Conservation (phyloP, 2,888 invertebrate species). For the Protophormia terraenovae region DNA sequence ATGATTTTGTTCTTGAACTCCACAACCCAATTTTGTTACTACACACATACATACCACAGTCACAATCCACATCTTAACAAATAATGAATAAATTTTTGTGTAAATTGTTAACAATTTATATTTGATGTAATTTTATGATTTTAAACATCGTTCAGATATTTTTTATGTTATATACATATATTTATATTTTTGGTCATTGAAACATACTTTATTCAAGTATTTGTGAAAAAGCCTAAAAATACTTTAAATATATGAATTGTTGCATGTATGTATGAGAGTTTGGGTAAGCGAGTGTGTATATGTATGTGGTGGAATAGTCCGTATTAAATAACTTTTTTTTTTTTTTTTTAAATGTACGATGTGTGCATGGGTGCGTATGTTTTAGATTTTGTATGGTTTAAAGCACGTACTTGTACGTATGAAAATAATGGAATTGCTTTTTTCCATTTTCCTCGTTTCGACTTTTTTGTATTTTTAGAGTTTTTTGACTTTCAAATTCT, state of each 20-base stretch:
- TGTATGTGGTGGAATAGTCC: background rate
- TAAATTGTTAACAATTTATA: slow-evolving; percentile 68
- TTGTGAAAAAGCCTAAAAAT: slow-evolving; percentile 43
- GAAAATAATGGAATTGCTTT: slow-evolving; percentile 63
- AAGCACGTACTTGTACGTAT: slow-evolving; percentile 61
- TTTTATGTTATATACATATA: slow-evolving; percentile 37
- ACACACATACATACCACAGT: no score
- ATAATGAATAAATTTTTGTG: slow-evolving; percentile 68
- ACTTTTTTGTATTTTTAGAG: background rate
- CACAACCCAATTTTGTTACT: background rate
- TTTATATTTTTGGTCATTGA: background rate
- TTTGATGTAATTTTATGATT: slow-evolving; percentile 64
- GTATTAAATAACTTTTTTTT: slow-evolving; percentile 26
- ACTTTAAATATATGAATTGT: background rate
- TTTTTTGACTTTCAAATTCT: slow-evolving; percentile 27
- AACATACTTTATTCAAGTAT: background rate
- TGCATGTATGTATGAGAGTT: background rate
- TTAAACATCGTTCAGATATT: slow-evolving; percentile 45
- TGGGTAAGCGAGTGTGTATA: background rate
- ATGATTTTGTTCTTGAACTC: background rate
- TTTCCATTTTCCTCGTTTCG: slow-evolving; percentile 8
- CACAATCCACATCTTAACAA: background rate
- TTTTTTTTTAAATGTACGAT: slow-evolving; percentile 4
- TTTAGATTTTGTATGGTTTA: slow-evolving; percentile 57
- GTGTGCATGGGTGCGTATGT: slow-evolving; percentile 60